Conservation (phyloP, 2,888 invertebrate species). For the Sylvicola cinctus region DNA sequence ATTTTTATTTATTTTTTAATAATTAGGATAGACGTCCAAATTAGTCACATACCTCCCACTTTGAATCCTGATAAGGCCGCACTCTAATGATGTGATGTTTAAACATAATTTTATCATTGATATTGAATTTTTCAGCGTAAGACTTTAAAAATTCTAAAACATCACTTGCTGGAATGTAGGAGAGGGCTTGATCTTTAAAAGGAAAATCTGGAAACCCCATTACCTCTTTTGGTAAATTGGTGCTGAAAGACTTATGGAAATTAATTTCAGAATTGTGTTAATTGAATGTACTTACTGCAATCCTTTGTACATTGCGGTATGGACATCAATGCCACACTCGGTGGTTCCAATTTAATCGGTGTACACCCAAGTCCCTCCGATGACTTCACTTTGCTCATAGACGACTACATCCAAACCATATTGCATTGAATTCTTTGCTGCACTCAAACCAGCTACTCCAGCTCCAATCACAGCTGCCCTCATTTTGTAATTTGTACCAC, state of each 20-base stretch:
- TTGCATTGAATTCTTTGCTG: conserved; percentile 42
- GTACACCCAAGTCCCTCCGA: conserved; percentile 88
- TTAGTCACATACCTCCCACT: conserved; percentile 44
- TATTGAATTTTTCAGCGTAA: conserved; percentile 46
- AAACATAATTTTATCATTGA: conserved; percentile 41
- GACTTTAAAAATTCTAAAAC: conserved; percentile 50
- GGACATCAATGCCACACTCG: conserved; percentile 56
- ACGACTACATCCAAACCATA: conserved; percentile 35
- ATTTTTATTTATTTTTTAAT: too few relatives aligned
- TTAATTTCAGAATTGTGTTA: not conserved
- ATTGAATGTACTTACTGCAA: conserved; percentile 39
- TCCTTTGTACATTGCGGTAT: conserved; percentile 81
- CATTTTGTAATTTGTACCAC: too few relatives aligned
- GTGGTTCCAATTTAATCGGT: conserved; percentile 56
- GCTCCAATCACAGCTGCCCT: conserved; percentile 69
- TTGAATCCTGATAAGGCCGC: conserved; percentile 26
- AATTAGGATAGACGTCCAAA: too few relatives aligned
- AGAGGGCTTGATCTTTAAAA: conserved; percentile 45
- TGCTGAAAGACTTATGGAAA: conserved; percentile 33
- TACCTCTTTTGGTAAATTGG: conserved; percentile 81
- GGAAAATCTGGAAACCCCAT: conserved; percentile 83
- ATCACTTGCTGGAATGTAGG: conserved; percentile 51
- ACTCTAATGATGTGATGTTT: conserved; percentile 33
- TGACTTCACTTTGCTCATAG: conserved; percentile 49
- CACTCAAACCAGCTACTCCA: conserved; percentile 71